Base-by-base conservation (phyloP, 2,888 invertebrate genomes). In the Flexamia atlantica region DNA sequence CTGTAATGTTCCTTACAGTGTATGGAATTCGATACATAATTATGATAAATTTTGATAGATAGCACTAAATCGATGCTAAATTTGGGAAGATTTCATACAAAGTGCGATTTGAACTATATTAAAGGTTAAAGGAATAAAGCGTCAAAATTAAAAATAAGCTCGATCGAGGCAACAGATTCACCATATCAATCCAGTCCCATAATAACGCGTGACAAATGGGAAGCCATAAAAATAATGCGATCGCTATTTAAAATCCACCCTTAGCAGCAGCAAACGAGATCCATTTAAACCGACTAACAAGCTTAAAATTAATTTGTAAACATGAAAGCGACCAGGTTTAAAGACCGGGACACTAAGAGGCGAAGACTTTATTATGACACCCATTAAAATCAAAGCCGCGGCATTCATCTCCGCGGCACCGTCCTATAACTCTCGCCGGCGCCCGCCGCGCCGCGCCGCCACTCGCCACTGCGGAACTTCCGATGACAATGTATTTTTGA, bases 401-500 rank as follows among this genome's bases (percentile, higher is more conserved):
- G 53, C 46, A 46, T 23, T 53, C 20, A 53, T 53, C 53, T 23
- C 9, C 4, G 5, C 53, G 10, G 23, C 53, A 23, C 53, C 53
- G 10, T 3, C 23, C 53, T 23, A 53, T 53, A 53, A 53, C 53
- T 53, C 53, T 53, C 10, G 20, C 12, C 46, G 10, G 46, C 17
- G 17, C 17, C 17, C 7, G 12, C n/a, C 12, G 46, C n/a, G 46
- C 2, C 46, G 46, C 36, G 46, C 17, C 46, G 46, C 46, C 2
- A 3, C n/a, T 53, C 10, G 2, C 20, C 23, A 23, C 53, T 53
- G 53, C 53, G 53, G 53, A 53, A 53, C 5, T 53, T 53, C 53
- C 53, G 23, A 53, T 53, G 23, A 53, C 53, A 53, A 53, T 53
- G 53, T 53, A 53, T 53, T 53, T 53, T 53, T 53, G 53, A 53